Evolutionary conservation across 2,888 invertebrate genomes (phyloP).

Genomic region (Thymelicus lineola): DNA sequence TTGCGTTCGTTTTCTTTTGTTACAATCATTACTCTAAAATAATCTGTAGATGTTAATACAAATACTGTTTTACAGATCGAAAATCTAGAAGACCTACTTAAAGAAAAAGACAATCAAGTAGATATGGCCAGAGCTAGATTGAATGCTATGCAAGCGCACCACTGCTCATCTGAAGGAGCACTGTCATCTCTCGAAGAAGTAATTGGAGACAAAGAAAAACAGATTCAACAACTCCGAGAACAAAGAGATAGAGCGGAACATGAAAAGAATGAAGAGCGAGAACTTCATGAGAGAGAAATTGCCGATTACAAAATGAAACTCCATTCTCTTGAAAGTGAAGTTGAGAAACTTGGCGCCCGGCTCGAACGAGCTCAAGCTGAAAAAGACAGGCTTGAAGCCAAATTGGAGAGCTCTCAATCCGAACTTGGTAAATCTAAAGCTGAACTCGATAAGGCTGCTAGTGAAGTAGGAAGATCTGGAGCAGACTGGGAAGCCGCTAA

Average conservation of each 20-base stretch:
- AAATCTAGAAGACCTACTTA: slow-evolving; percentile 97
- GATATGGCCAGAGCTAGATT: slow-evolving; percentile 96
- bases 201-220: slow-evolving; percentile 98
- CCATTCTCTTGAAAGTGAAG: slow-evolving; percentile 95
- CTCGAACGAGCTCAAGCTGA: slow-evolving; percentile 95
- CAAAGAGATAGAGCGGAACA: slow-evolving; percentile 98
- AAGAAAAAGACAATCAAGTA: slow-evolving; percentile 99
- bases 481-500: slow-evolving; percentile 95
- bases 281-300: slow-evolving; percentile 95
- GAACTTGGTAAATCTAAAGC: slow-evolving; percentile 97
- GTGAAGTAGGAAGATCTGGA: slow-evolving; percentile 94
- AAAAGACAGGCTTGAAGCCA: slow-evolving; percentile 95
- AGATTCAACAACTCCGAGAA: slow-evolving; percentile 96
- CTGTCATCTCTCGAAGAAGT: slow-evolving; percentile 97
- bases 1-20: slow-evolving; percentile 38
- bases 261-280: slow-evolving; percentile 98
- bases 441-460: slow-evolving; percentile 95
- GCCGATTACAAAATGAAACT: slow-evolving; percentile 98
- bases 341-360: slow-evolving; percentile 94
- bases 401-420: slow-evolving; percentile 96
- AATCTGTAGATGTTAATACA: not conserved
- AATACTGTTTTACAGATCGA: slow-evolving; percentile 90
- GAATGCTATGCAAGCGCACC: slow-evolving; percentile 97
- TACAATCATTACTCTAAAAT: not conserved
- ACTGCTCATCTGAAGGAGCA: slow-evolving; percentile 96